Percentiles rank a stretch among this genome's conserved stretches.
Conservation (phyloP, 2,888 invertebrate species). For the Deilephila elpenor region DNA sequence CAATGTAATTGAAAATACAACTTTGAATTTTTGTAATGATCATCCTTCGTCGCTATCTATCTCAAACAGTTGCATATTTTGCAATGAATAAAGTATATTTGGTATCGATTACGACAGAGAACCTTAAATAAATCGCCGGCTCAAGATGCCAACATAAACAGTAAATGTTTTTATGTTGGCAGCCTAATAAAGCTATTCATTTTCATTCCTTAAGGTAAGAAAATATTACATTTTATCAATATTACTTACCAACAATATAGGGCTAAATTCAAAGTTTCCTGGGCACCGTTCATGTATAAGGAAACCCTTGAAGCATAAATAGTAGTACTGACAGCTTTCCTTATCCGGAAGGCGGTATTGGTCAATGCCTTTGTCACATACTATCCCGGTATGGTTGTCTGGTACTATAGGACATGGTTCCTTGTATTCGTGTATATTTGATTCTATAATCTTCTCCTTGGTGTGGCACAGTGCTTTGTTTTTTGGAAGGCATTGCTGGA, state of each 20-base stretch:
- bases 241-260: not conserved
- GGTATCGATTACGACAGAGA: too few species aligned
- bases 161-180: too few species aligned
- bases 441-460: not conserved
- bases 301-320: constrained; percentile 4
- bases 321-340: not conserved
- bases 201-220: too few species aligned
- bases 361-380: not conserved
- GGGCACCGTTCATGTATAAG: constrained; percentile 9
- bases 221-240: not conserved
- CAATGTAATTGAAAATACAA: too few species aligned
- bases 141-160: too few species aligned
- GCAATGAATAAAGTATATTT: too few species aligned
- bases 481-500: constrained; percentile 4
- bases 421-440: not conserved
- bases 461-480: not conserved
- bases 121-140: too few species aligned
- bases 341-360: not conserved
- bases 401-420: not conserved
- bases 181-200: too few species aligned
- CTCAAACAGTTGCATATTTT: too few species aligned
- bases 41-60: too few species aligned
- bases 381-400: not conserved
- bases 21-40: too few species aligned
- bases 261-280: constrained; percentile 1